Percentiles rank a stretch among this genome's conserved stretches.
phyloP scores from a whole-genome alignment of 1,140 invertebrate genomes.

The Oncopodura yosiiana region DNA sequence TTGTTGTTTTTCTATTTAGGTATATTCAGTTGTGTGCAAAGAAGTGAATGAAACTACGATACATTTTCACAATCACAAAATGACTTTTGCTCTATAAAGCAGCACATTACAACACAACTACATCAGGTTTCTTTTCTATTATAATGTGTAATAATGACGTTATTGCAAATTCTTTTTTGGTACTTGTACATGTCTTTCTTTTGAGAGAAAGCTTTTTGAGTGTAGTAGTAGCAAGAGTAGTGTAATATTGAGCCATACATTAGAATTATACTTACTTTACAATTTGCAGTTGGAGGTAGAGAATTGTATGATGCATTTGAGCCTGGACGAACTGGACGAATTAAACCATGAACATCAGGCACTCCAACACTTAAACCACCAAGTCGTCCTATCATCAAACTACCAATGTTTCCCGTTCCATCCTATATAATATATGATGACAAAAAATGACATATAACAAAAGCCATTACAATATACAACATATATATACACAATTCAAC shows the following conservation, averaged over 20 bases:
- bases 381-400: constrained; percentile 38
- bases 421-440: constrained; percentile 10
- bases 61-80: too few species aligned
- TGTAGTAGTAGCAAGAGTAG: too few species aligned
- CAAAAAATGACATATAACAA: neutral
- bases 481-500: neutral
- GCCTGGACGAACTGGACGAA: constrained; percentile 35
- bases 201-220: too few species aligned
- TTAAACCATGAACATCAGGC: constrained; percentile 36
- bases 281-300: constrained; percentile 27
- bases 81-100: too few species aligned
- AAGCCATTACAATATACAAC: too few species aligned
- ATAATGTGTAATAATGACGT: neutral
- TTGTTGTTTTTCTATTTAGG: too few species aligned
- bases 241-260: neutral
- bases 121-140: too few species aligned
- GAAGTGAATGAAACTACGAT: too few species aligned
- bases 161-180: neutral
- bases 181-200: neutral
- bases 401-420: constrained; percentile 34
- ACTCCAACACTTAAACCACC: constrained; percentile 36
- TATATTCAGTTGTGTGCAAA: too few species aligned
- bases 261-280: constrained; percentile 6
- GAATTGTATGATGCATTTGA: constrained; percentile 36
- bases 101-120: too few species aligned